Percentiles rank a stretch among this genome's conserved stretches.
Conservation (phyloP, 1,140 invertebrate species). For the Paraescarpia echinospica region DNA sequence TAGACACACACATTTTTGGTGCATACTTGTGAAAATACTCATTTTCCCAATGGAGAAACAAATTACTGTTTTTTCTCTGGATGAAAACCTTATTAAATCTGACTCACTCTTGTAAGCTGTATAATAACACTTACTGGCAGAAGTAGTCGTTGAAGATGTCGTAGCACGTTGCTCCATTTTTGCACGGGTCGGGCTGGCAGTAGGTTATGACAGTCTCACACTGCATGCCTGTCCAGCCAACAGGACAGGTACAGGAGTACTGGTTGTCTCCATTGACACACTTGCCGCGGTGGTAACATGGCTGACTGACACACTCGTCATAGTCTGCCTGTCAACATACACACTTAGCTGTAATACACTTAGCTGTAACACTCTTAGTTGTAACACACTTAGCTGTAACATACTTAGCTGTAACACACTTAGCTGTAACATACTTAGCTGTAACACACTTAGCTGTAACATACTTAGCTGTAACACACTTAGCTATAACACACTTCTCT, state of each 20-base stretch:
- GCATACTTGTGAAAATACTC: too few relatives aligned
- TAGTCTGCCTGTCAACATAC: background rate
- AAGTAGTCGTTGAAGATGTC: background rate
- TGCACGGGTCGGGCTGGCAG: background rate
- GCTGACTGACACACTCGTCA: background rate
- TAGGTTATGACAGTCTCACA: background rate
- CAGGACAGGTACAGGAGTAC: background rate
- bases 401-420: background rate
- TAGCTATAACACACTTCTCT: background rate
- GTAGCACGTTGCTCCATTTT: background rate
- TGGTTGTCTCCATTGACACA: background rate
- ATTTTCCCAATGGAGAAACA: too few relatives aligned
- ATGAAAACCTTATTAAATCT: too few relatives aligned
- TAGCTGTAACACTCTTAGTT: background rate
- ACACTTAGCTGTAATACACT: background rate
- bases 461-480: background rate
- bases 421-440: background rate
- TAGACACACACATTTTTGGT: too few relatives aligned
- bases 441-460: background rate
- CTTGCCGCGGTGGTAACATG: background rate
- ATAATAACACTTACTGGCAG: background rate
- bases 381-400: background rate
- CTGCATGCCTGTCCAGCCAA: background rate
- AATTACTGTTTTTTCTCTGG: too few relatives aligned
- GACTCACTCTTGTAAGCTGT: too few relatives aligned